Conservation (phyloP, 2,797 vertebrate genomes). For the Nyctalus aviator region DNA sequence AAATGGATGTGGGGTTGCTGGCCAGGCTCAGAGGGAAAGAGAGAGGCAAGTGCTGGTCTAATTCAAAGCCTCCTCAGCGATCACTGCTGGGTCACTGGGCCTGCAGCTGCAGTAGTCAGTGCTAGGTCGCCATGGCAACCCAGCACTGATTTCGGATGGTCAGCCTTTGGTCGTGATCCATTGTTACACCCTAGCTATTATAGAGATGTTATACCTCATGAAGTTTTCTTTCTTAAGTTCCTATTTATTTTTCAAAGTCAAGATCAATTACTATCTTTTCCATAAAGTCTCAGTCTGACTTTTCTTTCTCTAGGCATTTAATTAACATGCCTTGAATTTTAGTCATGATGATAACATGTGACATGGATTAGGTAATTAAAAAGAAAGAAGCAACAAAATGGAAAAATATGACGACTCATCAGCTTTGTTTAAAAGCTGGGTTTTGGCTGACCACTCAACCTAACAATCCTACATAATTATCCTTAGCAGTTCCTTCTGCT, state of each 20-base stretch:
- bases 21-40: too few relatives aligned
- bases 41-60: too few relatives aligned
- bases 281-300: background rate
- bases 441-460: background rate
- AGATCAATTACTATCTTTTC: conserved; percentile 9
- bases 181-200: too few relatives aligned
- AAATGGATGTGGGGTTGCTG: too few relatives aligned
- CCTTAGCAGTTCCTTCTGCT: background rate
- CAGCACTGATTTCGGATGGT: too few relatives aligned
- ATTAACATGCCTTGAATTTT: conserved; percentile 30
- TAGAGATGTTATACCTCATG: background rate
- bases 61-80: too few relatives aligned
- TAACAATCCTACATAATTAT: background rate
- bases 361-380: background rate
- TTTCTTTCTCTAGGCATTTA: background rate
- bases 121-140: too few relatives aligned
- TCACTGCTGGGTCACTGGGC: too few relatives aligned
- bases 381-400: conserved; percentile 5
- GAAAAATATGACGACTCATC: background rate
- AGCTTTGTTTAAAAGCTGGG: background rate
- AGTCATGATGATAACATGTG: conserved; percentile 5
- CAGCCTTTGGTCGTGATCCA: too few relatives aligned
- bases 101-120: too few relatives aligned
- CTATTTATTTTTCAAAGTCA: conserved; percentile 27
- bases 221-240: background rate